Base-by-base conservation (phyloP, 1,140 invertebrate genomes). In the Drosophila nigrodunni region DNA sequence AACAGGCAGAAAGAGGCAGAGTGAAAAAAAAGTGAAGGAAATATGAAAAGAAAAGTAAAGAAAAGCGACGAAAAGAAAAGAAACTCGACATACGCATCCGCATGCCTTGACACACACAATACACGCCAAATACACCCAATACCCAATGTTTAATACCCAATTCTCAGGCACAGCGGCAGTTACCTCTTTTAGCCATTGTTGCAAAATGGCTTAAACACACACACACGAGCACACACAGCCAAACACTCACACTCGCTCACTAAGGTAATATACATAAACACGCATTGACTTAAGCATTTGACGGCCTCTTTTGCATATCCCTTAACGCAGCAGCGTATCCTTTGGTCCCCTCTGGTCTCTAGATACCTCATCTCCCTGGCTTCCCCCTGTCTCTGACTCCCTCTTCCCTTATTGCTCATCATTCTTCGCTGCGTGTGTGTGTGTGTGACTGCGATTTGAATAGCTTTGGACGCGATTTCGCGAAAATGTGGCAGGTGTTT, bases 171-270 rank as follows among this genome's bases (percentile, higher is more conserved):
- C 57, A 41, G 25, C 11, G 46, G 50, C 44, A 54, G 35, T 41
- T 58, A 70, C 73, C 73, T 60, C 68, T 76, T 71, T 76, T 47
- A 46, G 44, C 47, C 68, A 65, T 76, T 76, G 68, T 75, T 71
- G 59, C 59, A 21, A 70, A 74, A 57, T 75, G 73, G 43, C 30
- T 58, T 30, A 35, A 35, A 65, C 30, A 62, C 50, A 41, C 18
- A 34, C 57, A 35, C 25, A 34, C 47, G 49, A 15, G 50, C 18
- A 72, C 25, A 54, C 37, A 43, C 66, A 50, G n/a, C 2, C 35
- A 54, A 8, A 44, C 41, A 37, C 35, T 2, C 39, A 43, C 25
- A 5, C 25, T 7, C 15, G 0, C 44, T 43, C 25, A 34, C 11
- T 30, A 10, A 11, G 21, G 54, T 43, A 30, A 44, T 52, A 54